A percentile compares a stretch with the other conserved stretches of the same genome.
phyloP scores from a whole-genome alignment of 2,797 vertebrate species.

The Amphiprion clarkii region DNA sequence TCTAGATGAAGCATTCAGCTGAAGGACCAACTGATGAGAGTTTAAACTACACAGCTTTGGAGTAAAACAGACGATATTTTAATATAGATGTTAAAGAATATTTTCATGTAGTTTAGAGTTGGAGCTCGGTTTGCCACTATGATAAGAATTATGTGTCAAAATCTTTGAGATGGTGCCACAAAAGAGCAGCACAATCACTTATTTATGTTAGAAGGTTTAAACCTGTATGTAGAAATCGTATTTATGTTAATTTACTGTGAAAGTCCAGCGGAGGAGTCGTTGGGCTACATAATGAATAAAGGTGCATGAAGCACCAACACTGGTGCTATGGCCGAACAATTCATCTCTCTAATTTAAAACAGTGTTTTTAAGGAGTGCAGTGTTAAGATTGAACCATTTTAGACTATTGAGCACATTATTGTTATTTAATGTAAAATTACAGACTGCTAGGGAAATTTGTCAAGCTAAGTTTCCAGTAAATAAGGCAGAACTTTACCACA shows the following conservation, averaged over 20 bases:
- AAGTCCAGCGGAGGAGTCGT: not conserved
- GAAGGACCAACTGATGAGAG: not conserved
- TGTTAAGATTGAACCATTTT: too few relatives aligned
- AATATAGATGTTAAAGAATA: slow-evolving; percentile 3
- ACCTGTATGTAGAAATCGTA: not conserved
- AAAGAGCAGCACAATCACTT: not conserved
- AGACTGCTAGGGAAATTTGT: too few relatives aligned
- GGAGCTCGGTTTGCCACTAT: not conserved
- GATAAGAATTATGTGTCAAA: not conserved
- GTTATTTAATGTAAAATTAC: too few relatives aligned
- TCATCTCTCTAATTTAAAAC: too few relatives aligned
- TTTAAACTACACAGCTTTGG: not conserved
- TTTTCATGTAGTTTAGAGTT: not conserved
- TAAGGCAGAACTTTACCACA: too few relatives aligned
- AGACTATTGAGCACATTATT: too few relatives aligned
- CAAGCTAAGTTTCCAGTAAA: too few relatives aligned
- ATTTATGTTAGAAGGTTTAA: not conserved
- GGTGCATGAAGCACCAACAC: too few relatives aligned
- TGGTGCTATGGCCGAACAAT: not conserved
- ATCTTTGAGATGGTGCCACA: not conserved
- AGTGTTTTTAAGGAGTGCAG: too few relatives aligned
- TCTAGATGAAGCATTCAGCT: too few relatives aligned
- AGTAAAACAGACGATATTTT: not conserved
- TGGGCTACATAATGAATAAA: not conserved
- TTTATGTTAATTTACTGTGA: not conserved